These are phyloP conservation scores for Tonatia bakeri DNA, from an alignment of 2,113 vertebrate genomes.

Conservation along the genomic window DNA sequence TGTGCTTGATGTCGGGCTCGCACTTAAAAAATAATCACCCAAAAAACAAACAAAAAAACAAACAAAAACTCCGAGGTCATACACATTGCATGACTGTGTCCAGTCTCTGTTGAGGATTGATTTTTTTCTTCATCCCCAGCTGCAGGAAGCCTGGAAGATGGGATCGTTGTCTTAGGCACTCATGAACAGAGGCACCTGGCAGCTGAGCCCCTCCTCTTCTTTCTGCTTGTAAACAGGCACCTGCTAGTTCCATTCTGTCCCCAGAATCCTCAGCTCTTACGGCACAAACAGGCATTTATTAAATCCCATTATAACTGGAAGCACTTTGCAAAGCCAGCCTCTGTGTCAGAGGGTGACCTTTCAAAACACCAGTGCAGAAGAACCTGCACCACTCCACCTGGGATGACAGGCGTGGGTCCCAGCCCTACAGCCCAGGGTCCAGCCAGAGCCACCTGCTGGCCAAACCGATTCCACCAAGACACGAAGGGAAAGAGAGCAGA, in stretches of 20 bases:
- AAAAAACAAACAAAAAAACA: not conserved
- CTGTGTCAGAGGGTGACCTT: not conserved
- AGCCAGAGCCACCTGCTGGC: not conserved
- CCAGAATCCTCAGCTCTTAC: not conserved
- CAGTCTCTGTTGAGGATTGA: conserved; percentile 71
- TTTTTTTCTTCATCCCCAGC: conserved; percentile 73
- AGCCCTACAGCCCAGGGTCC: not conserved
- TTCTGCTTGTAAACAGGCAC: conserved; percentile 56
- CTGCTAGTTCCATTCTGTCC: conserved; percentile 6
- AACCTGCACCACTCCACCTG: not conserved
- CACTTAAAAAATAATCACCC: not conserved
- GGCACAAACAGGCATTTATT: not conserved
- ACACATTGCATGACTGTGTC: conserved; percentile 69
- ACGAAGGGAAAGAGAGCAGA: not conserved
- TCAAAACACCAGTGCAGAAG: not conserved
- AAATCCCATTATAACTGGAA: not conserved
- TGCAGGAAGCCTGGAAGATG: conserved; percentile 18
- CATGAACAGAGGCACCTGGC: conserved; percentile 68
- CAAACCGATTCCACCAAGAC: not conserved
- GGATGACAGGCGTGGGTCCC: rapidly evolving
- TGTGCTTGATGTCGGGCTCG: not conserved
- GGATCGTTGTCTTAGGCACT: conserved; percentile 78
- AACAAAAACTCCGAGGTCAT: conserved; percentile 33
- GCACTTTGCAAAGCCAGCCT: not conserved
- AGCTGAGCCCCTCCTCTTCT: conserved; percentile 68